Evolutionary conservation across 2,113 vertebrate genomes (phyloP).

Genomic region (Lathamus discolor): DNA sequence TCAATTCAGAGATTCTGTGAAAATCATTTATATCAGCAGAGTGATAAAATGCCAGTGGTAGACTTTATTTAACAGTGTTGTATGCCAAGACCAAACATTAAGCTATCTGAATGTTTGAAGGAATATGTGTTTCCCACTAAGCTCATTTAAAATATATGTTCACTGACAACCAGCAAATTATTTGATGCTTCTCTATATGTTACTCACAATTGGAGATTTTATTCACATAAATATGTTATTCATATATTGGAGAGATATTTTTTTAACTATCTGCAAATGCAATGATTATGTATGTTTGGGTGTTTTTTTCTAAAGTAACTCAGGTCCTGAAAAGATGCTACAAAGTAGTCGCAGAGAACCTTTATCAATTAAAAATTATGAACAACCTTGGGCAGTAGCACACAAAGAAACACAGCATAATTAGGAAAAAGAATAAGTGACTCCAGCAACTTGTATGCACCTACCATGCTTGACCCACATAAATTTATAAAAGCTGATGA

Average conservation of each 20-base stretch:
- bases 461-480: background rate
- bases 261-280: background rate
- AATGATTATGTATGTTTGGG: background rate
- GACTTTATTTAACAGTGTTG: background rate
- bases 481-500: slow-evolving; percentile 1
- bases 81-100: background rate
- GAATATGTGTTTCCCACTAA: background rate
- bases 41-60: background rate
- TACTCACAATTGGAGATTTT: background rate
- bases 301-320: background rate
- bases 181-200: background rate
- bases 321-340: background rate
- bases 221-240: background rate
- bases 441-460: background rate
- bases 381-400: background rate
- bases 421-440: background rate
- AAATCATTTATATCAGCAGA: background rate
- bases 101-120: background rate
- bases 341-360: background rate
- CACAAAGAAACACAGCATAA: background rate
- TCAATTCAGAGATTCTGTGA: background rate
- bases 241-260: background rate
- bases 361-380: background rate
- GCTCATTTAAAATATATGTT: background rate
- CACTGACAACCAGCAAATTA: background rate